A percentile compares a stretch with the other conserved stretches of the same genome.
Conservation (phyloP, 37 sponge, comb jelly and placozoan species). For the Ephydatia muelleri region DNA sequence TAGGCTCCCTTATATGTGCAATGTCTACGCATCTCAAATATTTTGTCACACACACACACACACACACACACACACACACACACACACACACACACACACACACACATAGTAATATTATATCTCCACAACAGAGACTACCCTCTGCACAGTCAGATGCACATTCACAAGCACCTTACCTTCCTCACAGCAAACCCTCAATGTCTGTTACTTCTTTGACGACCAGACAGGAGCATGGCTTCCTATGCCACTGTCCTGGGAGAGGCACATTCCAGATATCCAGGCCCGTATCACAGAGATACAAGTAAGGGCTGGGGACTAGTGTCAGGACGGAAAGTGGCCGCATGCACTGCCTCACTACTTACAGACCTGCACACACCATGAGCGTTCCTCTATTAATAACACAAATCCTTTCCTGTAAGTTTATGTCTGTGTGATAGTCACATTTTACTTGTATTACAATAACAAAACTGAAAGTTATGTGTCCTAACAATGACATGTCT, state of each 20-base stretch:
- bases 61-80: background rate
- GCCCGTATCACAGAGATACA: conserved; percentile 53
- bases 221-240: conserved; percentile 69
- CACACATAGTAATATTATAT: background rate
- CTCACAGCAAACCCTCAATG: background rate
- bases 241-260: conserved; percentile 84
- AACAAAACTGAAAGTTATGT: too few species aligned
- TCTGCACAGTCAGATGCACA: background rate
- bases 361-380: too few species aligned
- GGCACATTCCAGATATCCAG: conserved; percentile 59
- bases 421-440: too few species aligned
- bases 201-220: conserved; percentile 84
- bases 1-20: too few species aligned
- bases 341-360: background rate
- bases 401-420: too few species aligned
- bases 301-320: too few species aligned
- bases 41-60: too few species aligned
- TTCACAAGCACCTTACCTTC: background rate
- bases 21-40: too few species aligned
- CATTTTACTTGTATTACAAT: too few species aligned
- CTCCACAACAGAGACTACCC: background rate
- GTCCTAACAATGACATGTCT: too few species aligned
- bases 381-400: too few species aligned
- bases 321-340: too few species aligned
- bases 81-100: background rate